Base-by-base conservation (phyloP, 1,140 invertebrate species). In the Drosophila ogumai region DNA sequence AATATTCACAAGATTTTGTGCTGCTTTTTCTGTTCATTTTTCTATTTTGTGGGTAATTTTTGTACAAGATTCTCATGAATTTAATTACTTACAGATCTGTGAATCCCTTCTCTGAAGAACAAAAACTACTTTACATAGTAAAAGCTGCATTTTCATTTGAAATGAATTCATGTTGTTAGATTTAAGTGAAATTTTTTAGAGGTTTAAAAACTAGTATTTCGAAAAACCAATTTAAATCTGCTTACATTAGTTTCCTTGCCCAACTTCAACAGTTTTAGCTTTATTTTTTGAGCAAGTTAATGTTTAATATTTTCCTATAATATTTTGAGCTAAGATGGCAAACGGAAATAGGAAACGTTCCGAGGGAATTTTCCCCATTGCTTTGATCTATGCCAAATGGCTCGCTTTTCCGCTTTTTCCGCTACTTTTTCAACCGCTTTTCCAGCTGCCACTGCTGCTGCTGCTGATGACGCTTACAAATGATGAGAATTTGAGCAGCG, bases 401-500 rank as follows among this genome's bases (percentile, higher is more conserved):
- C 66, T 22, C 38, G 19, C 63, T 66, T 55, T 55, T 55, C 52
- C 52, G 15, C 12, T 66, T 12, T 28, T 56, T 28, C 34, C 15
- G 9, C 28, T 17, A 19, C 38, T 43, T 34, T 36, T 69, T 32
- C 41, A 25, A 71, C 44, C 44, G 44, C 38, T 61, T 50, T 55
- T 54, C 49, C 65, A 54, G 44, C 72, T 81, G 57, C 49, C 28
- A 50, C 78, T 59, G 22, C 54, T 65, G 52, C 75, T 46, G 41
- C 67, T 79, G 59, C 68, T 88, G 72, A 66, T 69, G 80, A 80
- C 76, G 80, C 69, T 68, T 60, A 87, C 84, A 87, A 87, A 87
- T 87, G 84, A 87, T 78, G 65, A 63, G 84, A 85, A 85, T 85
- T 86, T 85, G 68, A 85, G 82, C 81, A 76, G 63, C 73, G 73